Base-by-base conservation (phyloP, 2,113 vertebrate species). In the Campylomormyrus tamandua region DNA sequence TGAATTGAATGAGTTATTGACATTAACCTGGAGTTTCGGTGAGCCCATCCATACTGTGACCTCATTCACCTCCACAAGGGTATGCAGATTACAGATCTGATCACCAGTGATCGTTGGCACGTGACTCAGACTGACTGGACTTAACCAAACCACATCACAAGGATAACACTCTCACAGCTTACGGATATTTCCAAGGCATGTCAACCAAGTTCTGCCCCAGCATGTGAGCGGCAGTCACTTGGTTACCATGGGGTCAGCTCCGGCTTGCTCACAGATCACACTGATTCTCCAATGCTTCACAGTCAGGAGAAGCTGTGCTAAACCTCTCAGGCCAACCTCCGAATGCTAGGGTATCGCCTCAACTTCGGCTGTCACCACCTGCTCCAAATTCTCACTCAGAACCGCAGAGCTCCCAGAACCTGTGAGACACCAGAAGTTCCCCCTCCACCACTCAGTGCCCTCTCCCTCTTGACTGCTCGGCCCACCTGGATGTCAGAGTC, bases 401-500 rank as follows among this genome's bases (percentile, higher is more conserved):
- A 58, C 56, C 7, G 7, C 21, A n/a, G 56, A 58, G 6, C 62
- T 66, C 10, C 62, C 62, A 66, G 62, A 66, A 31, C 62, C n/a
- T 11, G n/a, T 66, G n/a, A 66, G 9, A 31, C 62, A 62, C 56
- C 17, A 39, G 56, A 46, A 27, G 62, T 49, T 13, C 15, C 42
- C 83, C 42, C 39, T 6, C 17, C 27, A 19, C 35, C 53, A 58
- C 53, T 13, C 17, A 1, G 3, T 88, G 52, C 39, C 42, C 17
- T 1, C 17, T 21, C 39, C 7, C 24, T 42, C 52, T 70, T 31
- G 83, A 17, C 74, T 88, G 92, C 91, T 89, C 89, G 56, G 9
- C 35, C 70, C 50, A 88, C 90, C 91, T 89, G 84, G 39, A 84
- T 9, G 48, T 48, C 88, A 84, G 74, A 89, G 90, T 91, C 91